A percentile compares a stretch with the other conserved stretches of the same genome.
Conservation (phyloP, 2,797 vertebrate species). For the Eupleurogrammus muticus region DNA sequence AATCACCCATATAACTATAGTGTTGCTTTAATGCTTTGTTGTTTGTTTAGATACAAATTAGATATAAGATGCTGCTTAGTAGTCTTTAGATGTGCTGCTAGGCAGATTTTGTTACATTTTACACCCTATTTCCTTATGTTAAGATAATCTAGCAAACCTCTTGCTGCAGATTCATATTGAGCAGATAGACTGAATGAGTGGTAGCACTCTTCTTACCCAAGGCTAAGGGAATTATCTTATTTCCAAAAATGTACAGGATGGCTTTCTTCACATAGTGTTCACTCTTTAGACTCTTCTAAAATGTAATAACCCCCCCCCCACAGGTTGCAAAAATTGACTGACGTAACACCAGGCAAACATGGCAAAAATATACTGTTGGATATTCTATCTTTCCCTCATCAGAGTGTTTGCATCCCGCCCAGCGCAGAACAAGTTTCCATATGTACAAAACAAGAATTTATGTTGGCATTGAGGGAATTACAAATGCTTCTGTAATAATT, state of each 20-base stretch:
- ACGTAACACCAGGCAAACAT: background rate
- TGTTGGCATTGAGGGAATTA: conserved; percentile 9
- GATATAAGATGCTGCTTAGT: background rate
- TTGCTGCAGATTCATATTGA: background rate
- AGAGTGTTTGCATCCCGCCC: background rate
- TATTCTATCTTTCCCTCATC: conserved; percentile 11
- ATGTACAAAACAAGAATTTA: conserved; percentile 15
- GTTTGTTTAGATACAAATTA: background rate
- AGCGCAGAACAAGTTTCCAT: conserved; percentile 5
- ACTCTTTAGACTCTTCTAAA: conserved; percentile 3
- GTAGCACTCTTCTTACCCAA: background rate
- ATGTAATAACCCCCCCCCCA: background rate
- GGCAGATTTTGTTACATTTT: background rate
- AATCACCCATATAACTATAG: no score
- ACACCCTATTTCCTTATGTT: no score
- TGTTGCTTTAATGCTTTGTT: background rate
- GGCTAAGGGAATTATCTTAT: background rate
- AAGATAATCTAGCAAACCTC: background rate
- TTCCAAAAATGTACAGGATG: background rate
- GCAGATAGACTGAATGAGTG: background rate
- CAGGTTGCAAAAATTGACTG: conserved; percentile 4
- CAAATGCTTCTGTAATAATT: background rate
- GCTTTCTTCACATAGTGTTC: background rate
- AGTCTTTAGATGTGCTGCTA: background rate
- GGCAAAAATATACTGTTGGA: conserved; percentile 13